These are phyloP conservation scores for Thalassophryne amazonica DNA, from an alignment of 2,797 vertebrate species.

Conservation along the genomic window DNA sequence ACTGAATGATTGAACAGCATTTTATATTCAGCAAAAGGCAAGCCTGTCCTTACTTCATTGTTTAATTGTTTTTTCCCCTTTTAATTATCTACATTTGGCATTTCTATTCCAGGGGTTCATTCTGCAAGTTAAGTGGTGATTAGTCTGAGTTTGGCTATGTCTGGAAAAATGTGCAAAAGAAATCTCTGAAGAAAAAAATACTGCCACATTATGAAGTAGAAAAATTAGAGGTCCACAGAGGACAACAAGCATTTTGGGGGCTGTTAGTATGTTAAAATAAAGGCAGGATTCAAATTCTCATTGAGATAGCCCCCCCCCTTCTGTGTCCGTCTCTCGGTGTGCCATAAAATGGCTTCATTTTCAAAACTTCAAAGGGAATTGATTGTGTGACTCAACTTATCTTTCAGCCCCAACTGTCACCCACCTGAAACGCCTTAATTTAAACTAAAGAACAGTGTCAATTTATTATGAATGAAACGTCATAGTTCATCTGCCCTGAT, in stretches of 20 bases:
- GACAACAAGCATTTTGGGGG: constrained; percentile 3
- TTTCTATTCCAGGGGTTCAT: not conserved
- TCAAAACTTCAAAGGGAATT: constrained; percentile 49
- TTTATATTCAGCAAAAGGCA: not conserved
- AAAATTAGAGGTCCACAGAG: constrained; percentile 30
- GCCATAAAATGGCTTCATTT: constrained; percentile 45
- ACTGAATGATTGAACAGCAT: not conserved
- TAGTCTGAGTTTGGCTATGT: not conserved
- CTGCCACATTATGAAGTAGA: constrained; percentile 22
- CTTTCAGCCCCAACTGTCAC: constrained; percentile 19
- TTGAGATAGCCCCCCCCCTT: too few relatives aligned
- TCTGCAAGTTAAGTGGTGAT: not conserved
- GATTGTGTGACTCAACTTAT: constrained; percentile 40
- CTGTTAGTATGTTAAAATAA: constrained; percentile 30
- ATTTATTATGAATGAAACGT: constrained; percentile 54
- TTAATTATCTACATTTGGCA: not conserved
- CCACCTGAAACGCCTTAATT: constrained; percentile 53
- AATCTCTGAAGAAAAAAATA: not conserved
- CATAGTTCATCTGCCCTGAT: constrained; percentile 43
- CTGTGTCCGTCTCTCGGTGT: constrained; percentile 3
- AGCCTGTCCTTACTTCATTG: not conserved
- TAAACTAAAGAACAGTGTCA: constrained; percentile 54
- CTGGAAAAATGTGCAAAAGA: not conserved
- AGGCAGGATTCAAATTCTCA: constrained; percentile 27
- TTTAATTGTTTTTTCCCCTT: not conserved